These are phyloP conservation scores for Coelinius sp. DNA, from an alignment of 2,888 invertebrate genomes.

Conservation along the genomic window DNA sequence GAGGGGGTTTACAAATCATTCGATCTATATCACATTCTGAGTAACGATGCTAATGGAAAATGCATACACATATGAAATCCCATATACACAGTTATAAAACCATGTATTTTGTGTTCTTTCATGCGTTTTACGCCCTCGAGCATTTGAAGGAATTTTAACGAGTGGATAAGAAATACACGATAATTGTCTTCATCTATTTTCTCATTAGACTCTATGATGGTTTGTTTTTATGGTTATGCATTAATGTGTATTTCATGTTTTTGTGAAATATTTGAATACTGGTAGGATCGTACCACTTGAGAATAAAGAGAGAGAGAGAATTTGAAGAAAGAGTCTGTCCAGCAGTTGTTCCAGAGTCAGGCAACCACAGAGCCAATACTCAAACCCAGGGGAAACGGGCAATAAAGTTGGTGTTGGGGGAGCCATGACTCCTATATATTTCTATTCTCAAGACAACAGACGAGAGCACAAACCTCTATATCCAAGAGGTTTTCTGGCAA, in stretches of 20 bases:
- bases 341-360: slow-evolving; percentile 36
- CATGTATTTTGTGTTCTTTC: slow-evolving; percentile 20
- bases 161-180: slow-evolving; percentile 59
- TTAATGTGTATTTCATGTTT: not conserved
- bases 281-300: not conserved
- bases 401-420: slow-evolving; percentile 46
- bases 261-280: slow-evolving; percentile 2
- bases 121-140: slow-evolving; percentile 38
- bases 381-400: slow-evolving; percentile 44
- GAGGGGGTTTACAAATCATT: slow-evolving; percentile 38
- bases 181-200: slow-evolving; percentile 53
- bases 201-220: not conserved
- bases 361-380: slow-evolving; percentile 48
- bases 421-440: slow-evolving; percentile 3
- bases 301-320: slow-evolving; percentile 24
- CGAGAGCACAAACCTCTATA: slow-evolving; percentile 3
- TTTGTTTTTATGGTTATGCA: not conserved
- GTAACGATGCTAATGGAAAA: slow-evolving; percentile 39
- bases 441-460: slow-evolving; percentile 19
- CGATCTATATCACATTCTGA: slow-evolving; percentile 41
- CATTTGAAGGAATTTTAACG: slow-evolving; percentile 52
- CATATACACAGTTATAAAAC: slow-evolving; percentile 15
- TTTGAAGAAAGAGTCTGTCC: slow-evolving; percentile 6
- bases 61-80: slow-evolving; percentile 33
- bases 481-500: slow-evolving; percentile 16